Conservation (phyloP, 2,113 vertebrate genomes). For the Uria aalge region DNA sequence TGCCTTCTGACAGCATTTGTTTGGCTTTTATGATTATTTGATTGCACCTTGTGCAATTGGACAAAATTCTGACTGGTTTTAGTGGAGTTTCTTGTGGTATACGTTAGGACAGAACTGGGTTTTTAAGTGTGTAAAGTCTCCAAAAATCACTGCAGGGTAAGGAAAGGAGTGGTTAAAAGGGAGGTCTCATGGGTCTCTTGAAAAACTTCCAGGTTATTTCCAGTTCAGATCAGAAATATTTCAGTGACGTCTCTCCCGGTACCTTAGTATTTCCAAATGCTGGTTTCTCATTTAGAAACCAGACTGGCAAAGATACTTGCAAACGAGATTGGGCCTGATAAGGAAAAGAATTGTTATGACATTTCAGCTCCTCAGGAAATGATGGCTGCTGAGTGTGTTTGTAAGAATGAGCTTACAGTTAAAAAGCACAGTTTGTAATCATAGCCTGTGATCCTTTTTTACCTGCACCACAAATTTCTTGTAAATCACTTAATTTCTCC, state of each 20-base stretch:
- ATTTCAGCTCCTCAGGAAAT: neutral
- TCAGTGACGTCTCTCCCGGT: neutral
- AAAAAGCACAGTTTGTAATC: neutral
- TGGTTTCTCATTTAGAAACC: neutral
- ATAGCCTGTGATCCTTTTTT: neutral
- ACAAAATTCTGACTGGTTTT: neutral
- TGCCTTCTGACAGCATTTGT: neutral
- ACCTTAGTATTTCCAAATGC: neutral
- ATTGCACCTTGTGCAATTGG: neutral
- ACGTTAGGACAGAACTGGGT: neutral
- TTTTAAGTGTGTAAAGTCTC: neutral
- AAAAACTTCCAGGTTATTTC: neutral
- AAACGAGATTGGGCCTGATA: neutral
- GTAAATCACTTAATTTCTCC: neutral
- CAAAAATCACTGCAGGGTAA: neutral
- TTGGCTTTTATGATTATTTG: neutral
- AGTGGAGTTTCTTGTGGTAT: neutral
- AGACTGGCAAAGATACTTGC: neutral
- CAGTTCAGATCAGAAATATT: neutral
- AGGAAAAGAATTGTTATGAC: neutral
- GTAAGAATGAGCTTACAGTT: neutral
- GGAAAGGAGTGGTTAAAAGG: neutral
- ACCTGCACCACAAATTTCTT: neutral
- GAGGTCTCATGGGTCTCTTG: neutral
- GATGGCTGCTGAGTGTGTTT: neutral